These are phyloP conservation scores for Scarus forsteni DNA, from an alignment of 2,797 vertebrate species.

Conservation along the genomic window DNA sequence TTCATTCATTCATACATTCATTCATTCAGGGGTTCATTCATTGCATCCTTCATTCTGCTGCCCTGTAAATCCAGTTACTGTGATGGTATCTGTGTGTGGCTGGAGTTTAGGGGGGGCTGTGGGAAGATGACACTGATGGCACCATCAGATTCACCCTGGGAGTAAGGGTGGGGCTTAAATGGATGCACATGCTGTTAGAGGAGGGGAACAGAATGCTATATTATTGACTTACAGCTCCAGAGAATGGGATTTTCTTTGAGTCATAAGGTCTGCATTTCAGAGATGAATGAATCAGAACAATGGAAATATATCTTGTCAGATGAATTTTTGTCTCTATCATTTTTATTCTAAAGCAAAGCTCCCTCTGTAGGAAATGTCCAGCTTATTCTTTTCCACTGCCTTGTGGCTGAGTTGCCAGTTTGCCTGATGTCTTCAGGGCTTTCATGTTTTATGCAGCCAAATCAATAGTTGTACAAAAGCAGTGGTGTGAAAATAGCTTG, in stretches of 20 bases:
- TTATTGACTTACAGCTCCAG: conserved; percentile 47
- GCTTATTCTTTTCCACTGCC: conserved; percentile 7
- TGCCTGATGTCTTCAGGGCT: conserved; percentile 30
- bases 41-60: conserved; percentile 26
- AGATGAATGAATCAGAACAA: conserved; percentile 30
- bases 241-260: conserved; percentile 43
- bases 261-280: conserved; percentile 34
- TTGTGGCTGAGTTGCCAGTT: conserved; percentile 20
- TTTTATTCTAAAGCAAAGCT: background rate
- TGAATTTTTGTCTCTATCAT: conserved; percentile 16
- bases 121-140: conserved; percentile 49
- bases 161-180: conserved; percentile 39
- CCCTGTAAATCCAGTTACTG: conserved; percentile 33
- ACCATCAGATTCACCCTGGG: conserved; percentile 25
- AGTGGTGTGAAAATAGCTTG: conserved; percentile 29
- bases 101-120: conserved; percentile 12
- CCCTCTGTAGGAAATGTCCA: conserved; percentile 2
- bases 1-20: conserved; percentile 30
- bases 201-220: conserved; percentile 9
- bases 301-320: background rate
- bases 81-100: conserved; percentile 62
- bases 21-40: conserved; percentile 32
- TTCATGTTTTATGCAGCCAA: conserved; percentile 60
- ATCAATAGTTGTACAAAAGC: conserved; percentile 48
- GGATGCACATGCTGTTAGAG: conserved; percentile 22